Evolutionary conservation across 2,113 vertebrate genomes (phyloP).

Genomic region (Perca fluviatilis): DNA sequence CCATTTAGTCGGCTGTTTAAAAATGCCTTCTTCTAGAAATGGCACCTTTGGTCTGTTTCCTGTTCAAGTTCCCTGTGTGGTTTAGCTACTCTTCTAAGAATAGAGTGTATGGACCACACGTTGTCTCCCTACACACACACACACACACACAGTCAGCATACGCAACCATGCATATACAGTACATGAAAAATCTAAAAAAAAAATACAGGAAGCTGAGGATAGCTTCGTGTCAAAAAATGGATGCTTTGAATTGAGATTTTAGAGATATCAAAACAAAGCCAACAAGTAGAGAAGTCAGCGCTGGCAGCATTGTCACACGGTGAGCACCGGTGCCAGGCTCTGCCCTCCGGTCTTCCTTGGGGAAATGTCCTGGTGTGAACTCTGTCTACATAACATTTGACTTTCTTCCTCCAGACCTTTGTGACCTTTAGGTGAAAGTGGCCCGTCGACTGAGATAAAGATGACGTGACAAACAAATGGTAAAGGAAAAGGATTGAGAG

Average conservation of each 20-base stretch:
- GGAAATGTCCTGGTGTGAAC: not conserved
- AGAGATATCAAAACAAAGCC: not conserved
- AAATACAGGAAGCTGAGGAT: not conserved
- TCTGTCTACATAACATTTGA: not conserved
- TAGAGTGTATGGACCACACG: not conserved
- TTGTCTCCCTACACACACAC: not conserved
- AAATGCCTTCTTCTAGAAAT: not conserved
- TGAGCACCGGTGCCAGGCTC: not conserved
- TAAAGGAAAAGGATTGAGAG: not conserved
- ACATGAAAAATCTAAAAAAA: not conserved
- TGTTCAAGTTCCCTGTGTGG: slow-evolving; percentile 20
- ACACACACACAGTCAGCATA: not conserved
- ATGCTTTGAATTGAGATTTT: not conserved
- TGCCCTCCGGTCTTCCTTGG: not conserved
- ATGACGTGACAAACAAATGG: not conserved
- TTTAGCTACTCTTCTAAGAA: slow-evolving; percentile 20
- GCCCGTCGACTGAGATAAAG: not conserved
- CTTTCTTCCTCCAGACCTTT: not conserved
- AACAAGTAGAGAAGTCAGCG: not conserved
- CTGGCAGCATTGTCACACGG: not conserved
- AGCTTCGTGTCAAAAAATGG: not conserved
- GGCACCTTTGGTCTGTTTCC: slow-evolving; percentile 18
- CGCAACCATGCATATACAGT: not conserved
- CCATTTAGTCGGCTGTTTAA: not conserved
- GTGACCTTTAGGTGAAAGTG: not conserved